These are phyloP conservation scores for Gyrodactylus bullatarudis DNA, from an alignment of 1,140 invertebrate genomes.

Conservation along the genomic window DNA sequence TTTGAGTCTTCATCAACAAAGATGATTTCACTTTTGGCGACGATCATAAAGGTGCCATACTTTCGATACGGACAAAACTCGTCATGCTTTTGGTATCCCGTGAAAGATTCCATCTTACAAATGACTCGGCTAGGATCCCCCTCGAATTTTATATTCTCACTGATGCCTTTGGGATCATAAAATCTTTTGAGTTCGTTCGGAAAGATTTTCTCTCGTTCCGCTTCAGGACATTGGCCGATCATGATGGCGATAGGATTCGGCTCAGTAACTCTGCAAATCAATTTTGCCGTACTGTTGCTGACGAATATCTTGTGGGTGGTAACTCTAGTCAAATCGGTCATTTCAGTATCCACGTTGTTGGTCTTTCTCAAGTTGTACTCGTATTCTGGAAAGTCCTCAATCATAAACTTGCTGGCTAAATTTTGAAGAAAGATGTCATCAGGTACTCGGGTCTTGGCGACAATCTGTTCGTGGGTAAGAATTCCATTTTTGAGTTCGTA, in stretches of 20 bases:
- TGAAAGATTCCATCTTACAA: neutral
- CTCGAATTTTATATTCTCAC: neutral
- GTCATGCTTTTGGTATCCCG: neutral
- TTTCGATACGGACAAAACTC: neutral
- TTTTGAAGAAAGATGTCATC: neutral
- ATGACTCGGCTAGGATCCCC: neutral
- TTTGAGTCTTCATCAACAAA: neutral
- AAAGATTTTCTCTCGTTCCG: neutral
- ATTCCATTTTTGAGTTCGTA: neutral
- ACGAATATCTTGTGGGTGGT: too few relatives aligned
- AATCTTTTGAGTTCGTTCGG: neutral
- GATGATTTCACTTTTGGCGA: neutral
- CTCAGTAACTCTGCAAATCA: neutral
- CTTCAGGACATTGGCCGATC: neutral
- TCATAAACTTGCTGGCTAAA: neutral
- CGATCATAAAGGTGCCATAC: neutral
- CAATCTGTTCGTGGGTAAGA: neutral
- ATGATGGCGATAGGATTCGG: neutral
- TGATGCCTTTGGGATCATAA: neutral
- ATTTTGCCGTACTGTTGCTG: too few relatives aligned
- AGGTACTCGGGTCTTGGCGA: neutral
- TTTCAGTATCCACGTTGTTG: neutral
- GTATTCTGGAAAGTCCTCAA: neutral
- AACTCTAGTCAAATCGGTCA: too few relatives aligned
- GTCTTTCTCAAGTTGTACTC: neutral